Conservation (phyloP, 1,140 invertebrate species). For the Akabosia matsudoensis region DNA sequence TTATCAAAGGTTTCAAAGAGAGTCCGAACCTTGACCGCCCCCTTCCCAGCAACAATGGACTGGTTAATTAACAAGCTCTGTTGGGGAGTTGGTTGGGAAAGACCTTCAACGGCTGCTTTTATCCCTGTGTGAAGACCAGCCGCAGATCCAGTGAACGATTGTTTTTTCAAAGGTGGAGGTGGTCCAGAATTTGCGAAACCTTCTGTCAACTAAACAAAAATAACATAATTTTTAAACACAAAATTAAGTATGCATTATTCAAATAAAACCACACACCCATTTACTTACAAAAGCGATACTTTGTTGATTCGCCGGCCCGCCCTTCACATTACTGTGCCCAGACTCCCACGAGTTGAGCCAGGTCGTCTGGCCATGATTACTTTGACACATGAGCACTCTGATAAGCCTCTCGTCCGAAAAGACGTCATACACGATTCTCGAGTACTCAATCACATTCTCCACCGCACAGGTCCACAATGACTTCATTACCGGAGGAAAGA, state of each 20-base stretch:
- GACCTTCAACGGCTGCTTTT: constrained; percentile 76
- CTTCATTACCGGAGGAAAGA: constrained; percentile 79
- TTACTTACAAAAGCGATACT: constrained; percentile 16
- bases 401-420: constrained; percentile 84
- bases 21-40: not conserved
- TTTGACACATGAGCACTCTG: constrained; percentile 76
- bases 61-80: constrained; percentile 17
- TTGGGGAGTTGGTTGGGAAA: constrained; percentile 61
- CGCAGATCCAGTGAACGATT: constrained; percentile 5
- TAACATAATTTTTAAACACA: no score
- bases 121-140: constrained; percentile 58
- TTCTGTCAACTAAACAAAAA: constrained; percentile 61
- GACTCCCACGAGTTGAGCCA: constrained; percentile 17
- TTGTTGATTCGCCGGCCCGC: not conserved
- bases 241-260: no score
- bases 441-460: constrained; percentile 91
- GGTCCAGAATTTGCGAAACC: constrained; percentile 68
- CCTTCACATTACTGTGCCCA: not conserved
- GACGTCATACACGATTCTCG: constrained; percentile 92
- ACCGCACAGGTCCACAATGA: constrained; percentile 92
- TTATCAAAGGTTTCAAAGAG: not conserved
- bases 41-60: not conserved
- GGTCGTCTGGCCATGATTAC: not conserved
- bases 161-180: constrained; percentile 54
- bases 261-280: no score